Base-by-base conservation (phyloP, 2,888 invertebrate genomes). In the Hydropsyche betteni region DNA sequence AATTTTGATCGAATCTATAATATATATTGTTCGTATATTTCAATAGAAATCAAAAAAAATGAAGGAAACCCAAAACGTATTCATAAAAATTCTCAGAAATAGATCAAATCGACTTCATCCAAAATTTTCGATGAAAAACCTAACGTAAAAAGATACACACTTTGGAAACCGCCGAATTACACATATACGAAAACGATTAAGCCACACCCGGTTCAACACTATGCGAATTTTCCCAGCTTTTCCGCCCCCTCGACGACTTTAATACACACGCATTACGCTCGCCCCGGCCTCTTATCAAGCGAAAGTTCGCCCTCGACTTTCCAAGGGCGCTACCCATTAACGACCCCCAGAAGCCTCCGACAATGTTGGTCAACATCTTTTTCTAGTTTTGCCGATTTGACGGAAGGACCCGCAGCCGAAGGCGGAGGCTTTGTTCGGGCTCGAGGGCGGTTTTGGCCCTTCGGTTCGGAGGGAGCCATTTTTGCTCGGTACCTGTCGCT, bases 401-500 rank as follows among this genome's bases (percentile, higher is more conserved):
- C 16, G 6, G 7, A 24, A 24, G 7, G 44, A 44, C 44, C 6
- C 2, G 10, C 6, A 44, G 44, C 44, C 44, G 44, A 44, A 8
- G 44, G 3, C 24, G 8, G 58, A 58, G 58, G 58, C 16, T 53
- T 53, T 53, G 53, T 24, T 24, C n/a, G n/a, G 24, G 24, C 24
- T 2, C 24, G 24, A 2, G 24, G 24, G 24, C 6, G 53, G 53
- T 53, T 53, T 53, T 53, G n/a, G 53, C 53, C 53, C 24, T 24
- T 5, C 12, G 53, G 53, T 53, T 53, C 14, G 53, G 14, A 14
- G 12, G 53, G 53, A n/a, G 53, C 53, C 53, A 14, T 53, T 53
- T 14, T n/a, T n/a, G 53, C 53, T 53, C 53, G 53, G 53, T 70
- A 70, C 70, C 70, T 70, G 44, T 16, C 36, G 53, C 53, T 70